phyloP scores from a whole-genome alignment of 1,140 invertebrate species.

The Dreissena polymorpha region DNA sequence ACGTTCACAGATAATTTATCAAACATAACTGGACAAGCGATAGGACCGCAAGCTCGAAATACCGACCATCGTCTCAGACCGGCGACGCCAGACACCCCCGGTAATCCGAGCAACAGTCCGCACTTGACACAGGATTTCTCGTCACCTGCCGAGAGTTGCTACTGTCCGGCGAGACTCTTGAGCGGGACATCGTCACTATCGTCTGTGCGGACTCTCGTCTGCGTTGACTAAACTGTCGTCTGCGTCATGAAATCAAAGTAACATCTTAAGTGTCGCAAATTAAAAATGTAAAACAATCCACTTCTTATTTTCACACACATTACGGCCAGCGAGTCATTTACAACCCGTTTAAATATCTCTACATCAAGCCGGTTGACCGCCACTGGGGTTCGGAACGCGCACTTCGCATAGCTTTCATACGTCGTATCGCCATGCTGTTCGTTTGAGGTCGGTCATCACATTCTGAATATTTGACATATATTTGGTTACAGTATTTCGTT shows the following conservation, averaged over 20 bases:
- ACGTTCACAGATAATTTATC: not conserved
- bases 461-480: not conserved
- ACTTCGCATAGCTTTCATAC: not conserved
- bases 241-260: constrained; percentile 47
- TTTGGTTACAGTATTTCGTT: no score
- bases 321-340: constrained; percentile 33
- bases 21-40: not conserved
- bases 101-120: constrained; percentile 4
- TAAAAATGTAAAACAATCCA: constrained; percentile 39
- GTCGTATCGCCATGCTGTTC: no score
- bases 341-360: constrained; percentile 25
- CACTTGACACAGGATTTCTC: constrained; percentile 6
- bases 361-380: constrained; percentile 52
- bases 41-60: constrained; percentile 9
- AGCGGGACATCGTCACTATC: constrained; percentile 7
- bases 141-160: not conserved
- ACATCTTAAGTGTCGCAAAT: constrained; percentile 27
- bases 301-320: constrained; percentile 51
- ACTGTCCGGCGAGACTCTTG: not conserved
- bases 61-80: constrained; percentile 1
- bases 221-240: not conserved
- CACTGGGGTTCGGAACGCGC: constrained; percentile 53
- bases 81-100: constrained; percentile 21
- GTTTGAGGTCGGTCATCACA: constrained; percentile 20
- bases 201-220: constrained; percentile 1